Evolutionary conservation across 2,888 invertebrate genomes (phyloP), one percentile per base, ranked within the genome.

Genomic region (Agrotis segetum): DNA sequence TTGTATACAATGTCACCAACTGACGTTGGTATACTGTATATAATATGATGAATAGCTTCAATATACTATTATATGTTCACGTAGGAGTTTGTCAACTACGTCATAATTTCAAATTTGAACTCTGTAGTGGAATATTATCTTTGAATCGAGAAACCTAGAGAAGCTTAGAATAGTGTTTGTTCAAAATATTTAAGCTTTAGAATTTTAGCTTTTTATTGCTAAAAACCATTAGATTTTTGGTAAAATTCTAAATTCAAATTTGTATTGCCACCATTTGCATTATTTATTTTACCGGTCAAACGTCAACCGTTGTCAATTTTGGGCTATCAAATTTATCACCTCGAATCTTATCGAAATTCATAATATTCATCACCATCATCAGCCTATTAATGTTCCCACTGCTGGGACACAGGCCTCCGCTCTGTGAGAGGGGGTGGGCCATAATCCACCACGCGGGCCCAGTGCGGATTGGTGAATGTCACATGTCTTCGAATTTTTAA

Each of bases 1-100:
- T 63, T 67, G 63, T 67, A 56, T 74, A 67, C 72, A 74, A 74
- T 72, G 74, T 71, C 74, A 72, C 68, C 83, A 70, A 77, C 74
- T 69, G 71, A 67, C 63, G 50, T 65, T 40, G 63, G 62, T 59
- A 65, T 65, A 64, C 44, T 64, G 50, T 63, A 55, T 46, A 49
- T n/a, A 55, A 17, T 17, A 65, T 50, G 55, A 75, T 64, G 61
- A 66, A 77, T 68, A 62, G 67, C 50, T 63, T 69, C 46, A 53
- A 65, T 59, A 64, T 67, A 61, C 59, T 40, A 52, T 58, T 56
- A 58, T 17, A 40, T 52, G n/a, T 44, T 44, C 5, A 66, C n/a
- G 55, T 53, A 24, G 16, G 16, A 62, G 3, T 53, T 50, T 55
- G 40, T 46, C 46, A 63, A 55, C 21, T 59, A 29, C 29, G 17